Conservation (phyloP, 92 coral and sea anemone species). For the Porites divaricata region DNA sequence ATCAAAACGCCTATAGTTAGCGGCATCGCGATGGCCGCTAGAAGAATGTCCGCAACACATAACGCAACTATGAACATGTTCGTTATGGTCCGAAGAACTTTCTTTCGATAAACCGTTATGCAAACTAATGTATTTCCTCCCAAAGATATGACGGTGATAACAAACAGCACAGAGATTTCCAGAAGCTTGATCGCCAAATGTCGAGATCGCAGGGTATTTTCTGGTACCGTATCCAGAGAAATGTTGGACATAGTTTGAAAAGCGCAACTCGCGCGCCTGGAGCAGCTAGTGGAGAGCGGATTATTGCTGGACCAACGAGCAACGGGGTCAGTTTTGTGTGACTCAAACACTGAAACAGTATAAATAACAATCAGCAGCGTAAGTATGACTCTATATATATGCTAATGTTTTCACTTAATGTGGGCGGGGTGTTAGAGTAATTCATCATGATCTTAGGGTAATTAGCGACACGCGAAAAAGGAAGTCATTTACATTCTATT, state of each 20-base stretch:
- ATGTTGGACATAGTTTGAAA: conserved; percentile 1
- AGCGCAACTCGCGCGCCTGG: background rate
- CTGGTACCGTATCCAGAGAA: conserved; percentile 27
- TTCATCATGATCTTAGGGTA: no score
- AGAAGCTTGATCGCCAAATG: conserved; percentile 37
- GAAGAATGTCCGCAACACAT: conserved; percentile 75
- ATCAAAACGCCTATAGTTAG: conserved; percentile 58
- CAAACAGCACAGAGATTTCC: conserved; percentile 55
- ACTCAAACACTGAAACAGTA: no score
- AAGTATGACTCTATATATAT: no score
- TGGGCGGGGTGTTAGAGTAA: no score
- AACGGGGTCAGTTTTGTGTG: no score
- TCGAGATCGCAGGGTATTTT: conserved; percentile 58
- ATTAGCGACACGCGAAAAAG: no score
- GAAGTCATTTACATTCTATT: no score
- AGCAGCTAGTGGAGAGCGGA: no score
- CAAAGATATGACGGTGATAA: conserved; percentile 61
- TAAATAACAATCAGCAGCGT: no score
- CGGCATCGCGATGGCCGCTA: conserved; percentile 80
- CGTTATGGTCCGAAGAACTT: conserved; percentile 70
- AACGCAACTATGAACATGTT: conserved; percentile 80
- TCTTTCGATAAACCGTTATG: conserved; percentile 71
- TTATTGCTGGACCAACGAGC: no score
- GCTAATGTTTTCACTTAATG: no score
- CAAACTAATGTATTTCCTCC: conserved; percentile 75